These are phyloP conservation scores for Myotis vivesi DNA, from an alignment of 2,797 vertebrate species.

Conservation along the genomic window DNA sequence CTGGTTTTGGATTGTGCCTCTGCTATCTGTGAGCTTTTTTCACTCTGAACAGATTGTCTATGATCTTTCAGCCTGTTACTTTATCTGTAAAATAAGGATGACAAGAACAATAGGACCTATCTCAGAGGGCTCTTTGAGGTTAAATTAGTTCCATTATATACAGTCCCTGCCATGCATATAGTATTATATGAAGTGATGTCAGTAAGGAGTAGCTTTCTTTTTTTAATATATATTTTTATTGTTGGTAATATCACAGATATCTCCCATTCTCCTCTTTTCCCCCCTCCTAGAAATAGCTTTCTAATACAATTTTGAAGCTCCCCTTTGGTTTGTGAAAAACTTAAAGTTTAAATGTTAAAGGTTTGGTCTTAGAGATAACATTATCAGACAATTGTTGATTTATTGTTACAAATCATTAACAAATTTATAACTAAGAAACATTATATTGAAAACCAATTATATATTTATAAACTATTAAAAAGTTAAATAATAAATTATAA, in stretches of 20 bases:
- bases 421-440: neutral
- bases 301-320: neutral
- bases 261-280: no score
- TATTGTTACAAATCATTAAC: neutral
- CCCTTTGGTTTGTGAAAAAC: neutral
- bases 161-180: neutral
- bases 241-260: no score
- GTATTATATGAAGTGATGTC: neutral
- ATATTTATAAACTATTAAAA: neutral
- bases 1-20: no score
- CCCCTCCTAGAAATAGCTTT: neutral
- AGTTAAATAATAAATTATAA: neutral
- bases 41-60: neutral
- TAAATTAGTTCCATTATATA: neutral
- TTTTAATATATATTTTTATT: neutral
- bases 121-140: neutral
- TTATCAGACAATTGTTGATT: neutral
- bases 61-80: neutral
- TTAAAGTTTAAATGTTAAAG: neutral
- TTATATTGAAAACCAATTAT: neutral
- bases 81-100: neutral
- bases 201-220: neutral
- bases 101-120: neutral
- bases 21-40: neutral
- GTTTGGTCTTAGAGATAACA: neutral